Percentiles rank a stretch among this genome's conserved stretches.
Evolutionary conservation across 2,888 invertebrate species (phyloP).

Genomic region (Oscheius sp.): DNA sequence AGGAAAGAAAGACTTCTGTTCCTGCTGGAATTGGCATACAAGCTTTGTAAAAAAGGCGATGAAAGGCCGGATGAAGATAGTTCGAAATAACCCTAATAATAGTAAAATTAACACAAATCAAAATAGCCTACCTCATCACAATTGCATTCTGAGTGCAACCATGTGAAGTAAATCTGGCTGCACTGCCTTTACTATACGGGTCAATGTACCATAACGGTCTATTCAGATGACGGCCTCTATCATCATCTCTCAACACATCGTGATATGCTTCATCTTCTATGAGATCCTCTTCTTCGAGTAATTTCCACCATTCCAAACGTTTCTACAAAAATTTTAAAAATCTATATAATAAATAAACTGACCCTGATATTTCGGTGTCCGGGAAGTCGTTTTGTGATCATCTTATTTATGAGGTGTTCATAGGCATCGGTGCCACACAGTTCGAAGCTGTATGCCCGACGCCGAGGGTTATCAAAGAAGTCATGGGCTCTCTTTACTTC

Average conservation of each 20-base stretch:
- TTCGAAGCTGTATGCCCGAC: neutral
- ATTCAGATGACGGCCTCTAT: too few species aligned
- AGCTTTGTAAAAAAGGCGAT: slow-evolving; percentile 6
- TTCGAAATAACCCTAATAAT: neutral
- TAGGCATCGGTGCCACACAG: neutral
- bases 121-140: neutral
- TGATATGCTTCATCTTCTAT: too few species aligned
- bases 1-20: neutral
- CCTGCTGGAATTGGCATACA: slow-evolving; percentile 4
- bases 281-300: too few species aligned
- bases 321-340: too few species aligned
- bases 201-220: neutral
- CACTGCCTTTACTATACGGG: neutral
- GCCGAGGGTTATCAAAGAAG: too few species aligned
- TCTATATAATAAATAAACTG: too few species aligned
- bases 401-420: too few species aligned
- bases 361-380: too few species aligned
- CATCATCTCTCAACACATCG: too few species aligned
- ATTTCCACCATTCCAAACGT: too few species aligned
- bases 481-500: too few species aligned
- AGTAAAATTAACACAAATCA: neutral
- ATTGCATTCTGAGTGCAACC: neutral
- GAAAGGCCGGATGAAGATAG: neutral
- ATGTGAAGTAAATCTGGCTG: neutral
- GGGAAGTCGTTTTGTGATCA: too few species aligned